These are phyloP conservation scores for Acanthurus leucopareius DNA, from an alignment of 2,797 vertebrate genomes.

Conservation along the genomic window DNA sequence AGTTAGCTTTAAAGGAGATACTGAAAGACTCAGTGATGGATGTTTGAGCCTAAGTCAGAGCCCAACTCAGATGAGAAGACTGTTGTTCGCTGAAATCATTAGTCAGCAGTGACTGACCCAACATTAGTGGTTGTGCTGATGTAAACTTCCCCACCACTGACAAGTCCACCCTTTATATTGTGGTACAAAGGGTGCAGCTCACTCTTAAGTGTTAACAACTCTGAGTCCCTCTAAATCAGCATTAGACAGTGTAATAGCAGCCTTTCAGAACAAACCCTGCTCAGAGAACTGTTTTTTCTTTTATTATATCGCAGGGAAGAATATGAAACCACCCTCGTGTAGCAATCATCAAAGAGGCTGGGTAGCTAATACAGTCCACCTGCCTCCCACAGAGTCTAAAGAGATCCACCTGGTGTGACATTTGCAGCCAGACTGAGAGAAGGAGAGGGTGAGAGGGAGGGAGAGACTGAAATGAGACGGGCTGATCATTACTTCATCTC, in stretches of 20 bases:
- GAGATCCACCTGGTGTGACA: conserved; percentile 61
- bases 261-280: background rate
- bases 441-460: background rate
- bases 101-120: too few species aligned
- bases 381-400: conserved; percentile 62
- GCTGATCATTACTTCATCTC: conserved; percentile 25
- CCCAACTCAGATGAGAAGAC: too few species aligned
- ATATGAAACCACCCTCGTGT: conserved; percentile 16
- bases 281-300: background rate
- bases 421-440: conserved; percentile 46
- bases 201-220: background rate
- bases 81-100: too few species aligned
- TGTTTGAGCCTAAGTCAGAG: too few species aligned
- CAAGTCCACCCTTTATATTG: too few species aligned
- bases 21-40: too few species aligned
- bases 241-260: conserved; percentile 1
- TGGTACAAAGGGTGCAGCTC: too few species aligned
- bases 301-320: background rate
- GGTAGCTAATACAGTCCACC: conserved; percentile 45
- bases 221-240: background rate
- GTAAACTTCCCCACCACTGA: too few species aligned
- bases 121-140: too few species aligned
- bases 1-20: too few species aligned
- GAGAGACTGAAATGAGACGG: conserved; percentile 33
- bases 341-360: conserved; percentile 55